Conservation (phyloP, 2,888 invertebrate species). For the Phyllotreta striolata region DNA sequence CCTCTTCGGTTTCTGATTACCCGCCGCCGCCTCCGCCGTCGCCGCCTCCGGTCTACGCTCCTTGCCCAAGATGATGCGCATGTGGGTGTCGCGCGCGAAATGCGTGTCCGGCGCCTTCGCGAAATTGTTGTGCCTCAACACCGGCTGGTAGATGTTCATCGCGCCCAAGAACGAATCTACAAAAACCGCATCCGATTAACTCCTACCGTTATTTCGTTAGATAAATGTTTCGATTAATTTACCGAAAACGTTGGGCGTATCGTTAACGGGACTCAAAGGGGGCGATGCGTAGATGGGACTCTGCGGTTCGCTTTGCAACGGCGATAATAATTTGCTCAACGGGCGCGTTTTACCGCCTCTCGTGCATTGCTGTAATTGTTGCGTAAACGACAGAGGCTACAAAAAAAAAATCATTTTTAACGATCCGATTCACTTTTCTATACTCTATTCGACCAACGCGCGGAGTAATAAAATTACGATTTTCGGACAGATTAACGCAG, state of each 20-base stretch:
- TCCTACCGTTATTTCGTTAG: too few species aligned
- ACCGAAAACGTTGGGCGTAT: conserved; percentile 59
- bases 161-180: conserved; percentile 49
- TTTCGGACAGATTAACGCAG: too few species aligned
- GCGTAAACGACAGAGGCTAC: conserved; percentile 86
- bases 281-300: conserved; percentile 77
- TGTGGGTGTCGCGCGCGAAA: conserved; percentile 89
- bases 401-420: conserved; percentile 16
- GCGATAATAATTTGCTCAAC: conserved; percentile 68
- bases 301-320: conserved; percentile 72
- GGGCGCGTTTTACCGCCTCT: conserved; percentile 73
- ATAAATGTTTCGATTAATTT: too few species aligned
- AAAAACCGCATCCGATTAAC: conserved; percentile 8
- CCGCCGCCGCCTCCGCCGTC: conserved; percentile 47
- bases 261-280: conserved; percentile 67
- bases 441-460: too few species aligned
- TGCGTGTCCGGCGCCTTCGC: conserved; percentile 74
- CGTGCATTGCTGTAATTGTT: conserved; percentile 88
- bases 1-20: conserved; percentile 71
- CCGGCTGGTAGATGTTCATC: conserved; percentile 62
- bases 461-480: too few species aligned
- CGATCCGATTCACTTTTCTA: too few species aligned
- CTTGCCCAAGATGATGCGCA: conserved; percentile 80
- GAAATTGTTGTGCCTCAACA: conserved; percentile 60
- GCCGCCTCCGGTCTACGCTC: conserved; percentile 52